Evolutionary conservation across 2,113 vertebrate genomes (phyloP), one percentile per base, ranked within the genome.

Genomic region (Cyprinodon brontotheroides): DNA sequence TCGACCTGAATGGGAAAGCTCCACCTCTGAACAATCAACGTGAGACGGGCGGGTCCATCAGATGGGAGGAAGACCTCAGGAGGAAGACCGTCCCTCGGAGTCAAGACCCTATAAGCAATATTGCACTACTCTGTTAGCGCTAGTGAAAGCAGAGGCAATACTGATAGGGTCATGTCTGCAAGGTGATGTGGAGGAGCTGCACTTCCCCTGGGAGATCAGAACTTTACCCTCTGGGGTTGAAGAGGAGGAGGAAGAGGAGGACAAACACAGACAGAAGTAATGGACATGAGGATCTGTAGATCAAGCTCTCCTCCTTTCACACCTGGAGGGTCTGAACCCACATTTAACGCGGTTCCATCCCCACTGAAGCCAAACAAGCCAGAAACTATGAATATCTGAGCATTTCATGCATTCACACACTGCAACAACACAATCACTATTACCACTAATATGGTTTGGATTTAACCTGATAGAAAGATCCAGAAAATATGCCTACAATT

Each of bases 21-120:
- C 50, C 15, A 57, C 50, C 29, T 29, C 29, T 29, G 29, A 29
- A 17, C 11, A 5, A 13, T 61, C 29, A 61, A 61, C 29, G 38
- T 61, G 60, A 61, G 13, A 37, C 29, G 13, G 12, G 13, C 13
- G 14, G 36, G 36, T 61, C 11, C 59, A 60, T 60, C 59, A 60
- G 11, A 6, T 3, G 14, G 3, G 62, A 48, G 53, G 40, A 41
- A n/a, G 15, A 43, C 71, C 20, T 29, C 74, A n/a, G 40, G 63
- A 64, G 0, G 80, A 68, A 53, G 85, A 81, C 8, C 73, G 72
- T 41, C 69, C 95, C 93, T 94, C 89, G 93, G 91, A 95, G 95
- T 93, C 95, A 93, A 97, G 95, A 97, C 96, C 96, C 96, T 97
- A 97, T 97, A 97, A 97, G 96, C 96, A 96, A 97, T 97, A 97